Conservation (phyloP, 2,797 vertebrate genomes). For the Melopsittacus undulatus region DNA sequence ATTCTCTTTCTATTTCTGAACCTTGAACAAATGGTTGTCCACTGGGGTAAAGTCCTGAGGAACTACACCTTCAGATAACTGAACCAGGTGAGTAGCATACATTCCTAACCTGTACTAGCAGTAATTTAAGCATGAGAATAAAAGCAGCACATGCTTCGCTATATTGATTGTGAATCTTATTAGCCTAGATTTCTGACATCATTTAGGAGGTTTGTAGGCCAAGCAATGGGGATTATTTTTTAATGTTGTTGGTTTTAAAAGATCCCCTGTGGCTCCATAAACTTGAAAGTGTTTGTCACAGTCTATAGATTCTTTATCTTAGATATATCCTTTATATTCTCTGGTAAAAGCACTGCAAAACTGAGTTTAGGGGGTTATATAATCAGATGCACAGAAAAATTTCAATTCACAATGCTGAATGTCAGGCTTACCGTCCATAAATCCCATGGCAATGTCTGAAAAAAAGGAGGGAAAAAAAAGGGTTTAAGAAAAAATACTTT, state of each 20-base stretch:
- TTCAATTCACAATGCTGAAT: neutral
- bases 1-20: neutral
- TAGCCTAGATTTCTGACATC: neutral
- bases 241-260: neutral
- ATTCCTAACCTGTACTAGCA: neutral
- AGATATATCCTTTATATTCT: neutral
- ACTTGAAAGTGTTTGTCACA: neutral
- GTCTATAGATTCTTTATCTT: neutral
- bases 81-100: neutral
- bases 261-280: neutral
- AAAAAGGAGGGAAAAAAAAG: constrained; percentile 40
- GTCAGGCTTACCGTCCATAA: constrained; percentile 90
- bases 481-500: constrained; percentile 40
- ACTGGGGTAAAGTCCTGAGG: neutral
- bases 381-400: neutral
- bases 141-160: neutral
- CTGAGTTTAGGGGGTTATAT: neutral
- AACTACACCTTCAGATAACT: neutral
- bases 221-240: neutral
- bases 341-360: neutral
- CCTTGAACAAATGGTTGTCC: neutral
- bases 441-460: constrained; percentile 95
- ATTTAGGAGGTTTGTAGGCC: neutral
- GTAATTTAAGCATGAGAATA: neutral
- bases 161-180: neutral